Percentiles rank a stretch among this genome's conserved stretches.
Conservation (phyloP, 2,888 invertebrate genomes). For the Ferrisia virgata region DNA sequence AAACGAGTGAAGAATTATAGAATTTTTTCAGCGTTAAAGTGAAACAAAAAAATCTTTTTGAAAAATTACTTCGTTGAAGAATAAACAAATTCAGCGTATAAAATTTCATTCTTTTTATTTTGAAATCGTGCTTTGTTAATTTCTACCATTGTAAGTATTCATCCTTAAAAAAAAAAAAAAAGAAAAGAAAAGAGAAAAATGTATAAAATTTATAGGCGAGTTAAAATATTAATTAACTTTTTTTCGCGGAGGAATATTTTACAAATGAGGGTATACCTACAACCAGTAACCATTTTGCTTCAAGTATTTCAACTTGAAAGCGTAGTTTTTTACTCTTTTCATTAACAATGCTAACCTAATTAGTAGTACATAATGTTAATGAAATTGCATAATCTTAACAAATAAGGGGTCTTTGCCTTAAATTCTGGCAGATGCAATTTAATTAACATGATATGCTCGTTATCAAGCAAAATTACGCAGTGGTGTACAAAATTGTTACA, state of each 20-base stretch:
- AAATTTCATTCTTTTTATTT: constrained; percentile 18
- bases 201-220: constrained; percentile 21
- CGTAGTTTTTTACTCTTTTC: constrained; percentile 6
- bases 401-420: constrained; percentile 22
- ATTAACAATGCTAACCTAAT: constrained; percentile 25
- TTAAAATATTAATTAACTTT: constrained; percentile 28
- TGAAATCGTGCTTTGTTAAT: constrained; percentile 13
- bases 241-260: constrained; percentile 6
- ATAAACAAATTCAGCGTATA: neutral
- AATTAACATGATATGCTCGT: constrained; percentile 27
- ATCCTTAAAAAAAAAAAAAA: neutral
- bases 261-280: neutral
- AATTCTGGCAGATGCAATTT: constrained; percentile 17
- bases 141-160: neutral
- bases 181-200: neutral
- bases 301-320: constrained; percentile 21
- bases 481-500: constrained; percentile 2
- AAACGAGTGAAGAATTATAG: neutral
- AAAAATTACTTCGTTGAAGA: constrained; percentile 11
- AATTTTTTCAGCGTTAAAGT: neutral
- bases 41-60: neutral
- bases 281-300: constrained; percentile 13
- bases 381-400: constrained; percentile 29
- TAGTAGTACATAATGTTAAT: constrained; percentile 27
- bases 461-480: constrained; percentile 7